A percentile compares a stretch with the other conserved stretches of the same genome.
Conservation (phyloP, 2,797 vertebrate species). For the Muscicapa striata region DNA sequence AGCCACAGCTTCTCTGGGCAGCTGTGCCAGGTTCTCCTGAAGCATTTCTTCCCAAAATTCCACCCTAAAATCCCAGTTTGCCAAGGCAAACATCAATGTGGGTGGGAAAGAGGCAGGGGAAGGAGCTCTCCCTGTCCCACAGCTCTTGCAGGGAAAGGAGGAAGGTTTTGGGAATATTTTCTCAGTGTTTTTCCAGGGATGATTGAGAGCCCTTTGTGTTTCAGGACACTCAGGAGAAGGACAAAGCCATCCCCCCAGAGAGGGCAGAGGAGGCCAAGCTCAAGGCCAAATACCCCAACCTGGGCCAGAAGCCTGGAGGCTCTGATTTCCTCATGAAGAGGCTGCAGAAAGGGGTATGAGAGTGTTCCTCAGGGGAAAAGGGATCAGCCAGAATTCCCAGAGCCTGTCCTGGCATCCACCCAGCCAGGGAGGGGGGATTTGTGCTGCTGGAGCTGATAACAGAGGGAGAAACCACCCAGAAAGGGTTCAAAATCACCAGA, state of each 20-base stretch:
- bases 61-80: background rate
- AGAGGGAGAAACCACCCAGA: too few species aligned
- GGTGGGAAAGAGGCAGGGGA: too few species aligned
- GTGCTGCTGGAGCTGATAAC: background rate
- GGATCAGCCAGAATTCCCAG: background rate
- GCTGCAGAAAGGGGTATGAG: constrained; percentile 80
- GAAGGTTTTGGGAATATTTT: background rate
- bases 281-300: constrained; percentile 91
- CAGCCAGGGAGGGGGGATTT: background rate
- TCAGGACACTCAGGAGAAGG: constrained; percentile 92
- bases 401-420: rapidly evolving
- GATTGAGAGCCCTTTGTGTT: background rate
- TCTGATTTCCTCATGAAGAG: constrained; percentile 98
- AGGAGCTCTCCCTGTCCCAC: background rate
- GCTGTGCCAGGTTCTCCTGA: background rate
- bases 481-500: too few species aligned
- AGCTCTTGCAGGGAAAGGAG: too few species aligned
- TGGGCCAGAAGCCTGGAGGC: constrained; percentile 92
- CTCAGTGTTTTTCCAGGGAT: background rate
- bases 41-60: too few species aligned
- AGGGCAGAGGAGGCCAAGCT: constrained; percentile 92
- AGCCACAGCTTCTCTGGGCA: background rate
- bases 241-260: constrained; percentile 80
- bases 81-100: rapidly evolving
- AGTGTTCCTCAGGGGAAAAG: rapidly evolving